phyloP scores from a whole-genome alignment of 2,113 vertebrate genomes.

The Lepidothrix coronata region DNA sequence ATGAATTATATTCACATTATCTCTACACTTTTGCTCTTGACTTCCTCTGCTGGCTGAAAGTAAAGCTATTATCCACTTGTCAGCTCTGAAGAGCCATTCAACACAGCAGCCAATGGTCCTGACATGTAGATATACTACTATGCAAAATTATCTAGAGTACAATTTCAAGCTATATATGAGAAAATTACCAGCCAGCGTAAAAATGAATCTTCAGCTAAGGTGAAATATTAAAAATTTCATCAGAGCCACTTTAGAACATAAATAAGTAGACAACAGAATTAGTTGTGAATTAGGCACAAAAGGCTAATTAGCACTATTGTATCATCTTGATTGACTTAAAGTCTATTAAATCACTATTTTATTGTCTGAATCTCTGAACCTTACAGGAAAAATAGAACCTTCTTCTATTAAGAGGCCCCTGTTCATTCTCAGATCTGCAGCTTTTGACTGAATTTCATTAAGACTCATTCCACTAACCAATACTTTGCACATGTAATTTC shows the following conservation, averaged over 20 bases:
- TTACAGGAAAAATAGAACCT: slow-evolving; percentile 54
- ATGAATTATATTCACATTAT: slow-evolving; percentile 98
- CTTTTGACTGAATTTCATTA: slow-evolving; percentile 59
- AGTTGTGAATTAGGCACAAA: slow-evolving; percentile 71
- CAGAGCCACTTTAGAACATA: slow-evolving; percentile 71
- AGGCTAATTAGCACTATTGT: slow-evolving; percentile 77
- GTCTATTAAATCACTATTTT: slow-evolving; percentile 74
- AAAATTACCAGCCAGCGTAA: slow-evolving; percentile 72
- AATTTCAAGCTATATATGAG: slow-evolving; percentile 72
- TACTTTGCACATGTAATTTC: slow-evolving; percentile 52
- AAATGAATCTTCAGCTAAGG: slow-evolving; percentile 62
- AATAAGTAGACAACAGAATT: slow-evolving; percentile 76
- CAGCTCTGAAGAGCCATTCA: slow-evolving; percentile 81
- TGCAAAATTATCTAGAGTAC: slow-evolving; percentile 73
- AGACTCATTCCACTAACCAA: slow-evolving; percentile 35
- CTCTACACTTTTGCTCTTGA: slow-evolving; percentile 88
- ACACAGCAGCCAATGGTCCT: slow-evolving; percentile 80
- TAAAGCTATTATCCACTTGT: slow-evolving; percentile 96
- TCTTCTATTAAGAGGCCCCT: slow-evolving; percentile 49
- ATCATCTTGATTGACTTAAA: slow-evolving; percentile 70
- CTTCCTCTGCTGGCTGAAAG: slow-evolving; percentile 85
- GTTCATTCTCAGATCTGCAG: slow-evolving; percentile 22
- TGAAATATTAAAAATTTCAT: slow-evolving; percentile 74
- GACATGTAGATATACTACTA: slow-evolving; percentile 79
- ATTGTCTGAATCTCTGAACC: slow-evolving; percentile 64